phyloP scores from a whole-genome alignment of 2,888 invertebrate genomes.

The Operophtera brumata region DNA sequence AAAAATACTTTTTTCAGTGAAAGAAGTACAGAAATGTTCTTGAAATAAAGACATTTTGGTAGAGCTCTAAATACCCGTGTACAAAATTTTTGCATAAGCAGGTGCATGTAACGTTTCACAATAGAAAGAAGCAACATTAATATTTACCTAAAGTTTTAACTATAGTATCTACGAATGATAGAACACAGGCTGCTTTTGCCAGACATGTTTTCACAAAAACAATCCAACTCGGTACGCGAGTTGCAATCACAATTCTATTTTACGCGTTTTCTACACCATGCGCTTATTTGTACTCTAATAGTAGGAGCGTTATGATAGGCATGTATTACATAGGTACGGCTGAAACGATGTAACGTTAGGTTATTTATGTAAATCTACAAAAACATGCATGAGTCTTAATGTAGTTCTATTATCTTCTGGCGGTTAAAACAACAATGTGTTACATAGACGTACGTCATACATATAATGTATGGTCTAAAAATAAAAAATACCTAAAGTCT shows the following conservation, averaged over 20 bases:
- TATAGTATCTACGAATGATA: conserved; percentile 55
- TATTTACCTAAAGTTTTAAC: conserved; percentile 60
- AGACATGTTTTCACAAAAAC: conserved; percentile 57
- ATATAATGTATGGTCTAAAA: not conserved
- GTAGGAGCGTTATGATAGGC: not conserved
- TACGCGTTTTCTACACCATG: conserved; percentile 38
- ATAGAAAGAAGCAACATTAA: conserved; percentile 13
- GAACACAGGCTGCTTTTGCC: conserved; percentile 55
- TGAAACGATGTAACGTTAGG: conserved; percentile 20
- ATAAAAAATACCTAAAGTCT: not conserved
- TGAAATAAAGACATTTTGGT: not conserved
- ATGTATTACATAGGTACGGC: conserved; percentile 3
- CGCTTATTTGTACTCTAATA: not conserved
- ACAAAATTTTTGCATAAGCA: not conserved
- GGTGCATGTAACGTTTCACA: not conserved
- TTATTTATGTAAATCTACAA: conserved; percentile 25
- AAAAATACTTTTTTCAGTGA: not conserved
- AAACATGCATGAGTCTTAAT: conserved; percentile 23
- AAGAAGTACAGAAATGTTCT: not conserved
- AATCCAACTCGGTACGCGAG: conserved; percentile 40
- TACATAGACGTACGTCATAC: conserved; percentile 17
- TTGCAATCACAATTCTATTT: conserved; percentile 42
- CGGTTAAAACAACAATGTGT: conserved; percentile 17
- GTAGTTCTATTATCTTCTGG: conserved; percentile 20
- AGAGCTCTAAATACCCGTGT: not conserved